Conservation (phyloP, 2,797 vertebrate species). For the Heteromormyrus szaboi region DNA sequence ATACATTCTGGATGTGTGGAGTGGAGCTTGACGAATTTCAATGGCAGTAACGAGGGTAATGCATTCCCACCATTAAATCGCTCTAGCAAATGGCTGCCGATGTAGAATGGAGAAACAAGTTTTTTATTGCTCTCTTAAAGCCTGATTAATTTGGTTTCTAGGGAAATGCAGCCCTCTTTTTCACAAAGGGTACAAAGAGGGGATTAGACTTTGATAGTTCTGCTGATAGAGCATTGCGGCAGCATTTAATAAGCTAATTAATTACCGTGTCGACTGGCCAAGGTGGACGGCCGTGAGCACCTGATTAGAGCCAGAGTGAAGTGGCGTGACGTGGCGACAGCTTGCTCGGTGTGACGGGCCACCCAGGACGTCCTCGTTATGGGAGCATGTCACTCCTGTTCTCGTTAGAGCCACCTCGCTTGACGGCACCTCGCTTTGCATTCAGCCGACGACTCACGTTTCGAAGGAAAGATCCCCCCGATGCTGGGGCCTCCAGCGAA, state of each 20-base stretch:
- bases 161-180: constrained; percentile 9
- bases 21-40: neutral
- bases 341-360: neutral
- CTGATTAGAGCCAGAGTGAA: constrained; percentile 48
- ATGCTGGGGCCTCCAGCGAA: neutral
- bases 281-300: constrained; percentile 42
- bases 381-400: neutral
- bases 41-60: neutral
- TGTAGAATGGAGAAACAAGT: constrained; percentile 30
- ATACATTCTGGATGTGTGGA: neutral
- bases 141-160: constrained; percentile 37
- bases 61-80: neutral
- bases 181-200: constrained; percentile 43
- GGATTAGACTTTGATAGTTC: constrained; percentile 60
- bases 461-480: neutral
- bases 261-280: constrained; percentile 53
- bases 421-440: neutral
- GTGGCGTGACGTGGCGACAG: constrained; percentile 42
- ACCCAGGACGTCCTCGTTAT: neutral
- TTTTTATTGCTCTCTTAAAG: constrained; percentile 32
- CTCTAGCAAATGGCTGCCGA: neutral
- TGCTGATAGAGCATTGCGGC: constrained; percentile 55
- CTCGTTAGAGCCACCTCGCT: neutral
- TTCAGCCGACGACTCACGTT: neutral
- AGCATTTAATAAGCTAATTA: constrained; percentile 64